A percentile compares a stretch with the other conserved stretches of the same genome.
Evolutionary conservation across 2,113 vertebrate genomes (phyloP).

Genomic region (Alethe castanea): DNA sequence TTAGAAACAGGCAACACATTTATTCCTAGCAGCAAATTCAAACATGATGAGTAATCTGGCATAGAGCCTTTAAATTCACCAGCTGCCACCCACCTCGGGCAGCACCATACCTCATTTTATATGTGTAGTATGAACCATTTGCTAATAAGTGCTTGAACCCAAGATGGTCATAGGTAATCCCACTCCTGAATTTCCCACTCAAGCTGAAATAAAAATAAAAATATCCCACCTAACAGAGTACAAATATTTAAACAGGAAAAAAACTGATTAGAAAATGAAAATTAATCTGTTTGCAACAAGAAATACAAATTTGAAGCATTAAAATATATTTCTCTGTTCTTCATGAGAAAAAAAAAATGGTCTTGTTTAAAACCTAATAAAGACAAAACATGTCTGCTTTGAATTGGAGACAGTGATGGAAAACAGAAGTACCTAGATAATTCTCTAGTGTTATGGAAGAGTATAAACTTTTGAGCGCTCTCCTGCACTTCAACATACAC

Average conservation of each 20-base stretch:
- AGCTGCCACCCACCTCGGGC: constrained; percentile 55
- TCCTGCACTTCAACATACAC: background rate
- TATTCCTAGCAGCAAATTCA: constrained; percentile 65
- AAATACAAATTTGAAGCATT: background rate
- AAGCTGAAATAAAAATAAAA: constrained; percentile 18
- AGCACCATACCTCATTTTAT: constrained; percentile 4
- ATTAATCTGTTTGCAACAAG: background rate
- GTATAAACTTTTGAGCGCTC: background rate
- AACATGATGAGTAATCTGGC: constrained; percentile 70
- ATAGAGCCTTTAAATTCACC: constrained; percentile 61
- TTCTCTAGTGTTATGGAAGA: background rate
- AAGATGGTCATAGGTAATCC: background rate
- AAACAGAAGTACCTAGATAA: background rate
- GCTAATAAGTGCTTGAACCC: constrained; percentile 17
- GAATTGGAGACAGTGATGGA: background rate
- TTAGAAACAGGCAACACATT: constrained; percentile 65
- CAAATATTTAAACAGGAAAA: background rate
- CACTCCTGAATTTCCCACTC: background rate
- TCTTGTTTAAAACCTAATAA: background rate
- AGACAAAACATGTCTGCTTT: background rate
- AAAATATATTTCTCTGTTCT: background rate
- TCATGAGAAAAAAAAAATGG: background rate
- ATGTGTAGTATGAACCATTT: constrained; percentile 16
- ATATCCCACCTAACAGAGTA: background rate
- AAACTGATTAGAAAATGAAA: background rate